Percentiles rank a stretch among this genome's conserved stretches.
Evolutionary conservation across 2,888 invertebrate species (phyloP).

Genomic region (Drosophila emarginata): DNA sequence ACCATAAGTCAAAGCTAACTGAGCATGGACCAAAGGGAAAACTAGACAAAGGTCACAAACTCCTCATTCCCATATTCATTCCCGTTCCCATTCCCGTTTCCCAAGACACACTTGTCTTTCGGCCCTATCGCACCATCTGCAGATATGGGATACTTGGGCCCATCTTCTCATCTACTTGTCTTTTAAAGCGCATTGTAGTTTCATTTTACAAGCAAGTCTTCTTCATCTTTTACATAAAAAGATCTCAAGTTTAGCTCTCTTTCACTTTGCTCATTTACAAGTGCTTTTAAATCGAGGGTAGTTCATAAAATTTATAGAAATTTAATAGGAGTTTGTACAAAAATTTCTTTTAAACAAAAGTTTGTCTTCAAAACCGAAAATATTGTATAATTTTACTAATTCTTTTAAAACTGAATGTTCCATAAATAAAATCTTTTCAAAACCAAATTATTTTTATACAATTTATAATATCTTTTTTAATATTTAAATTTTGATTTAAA

Average conservation of each 20-base stretch:
- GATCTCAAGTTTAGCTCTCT: constrained; percentile 28
- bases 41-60: constrained; percentile 64
- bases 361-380: too few relatives aligned
- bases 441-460: too few relatives aligned
- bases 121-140: constrained; percentile 54
- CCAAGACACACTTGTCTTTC: constrained; percentile 16
- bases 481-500: too few relatives aligned
- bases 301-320: background rate
- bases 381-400: too few relatives aligned
- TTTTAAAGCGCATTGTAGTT: constrained; percentile 25
- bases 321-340: too few relatives aligned
- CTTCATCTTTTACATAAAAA: background rate
- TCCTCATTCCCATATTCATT: background rate
- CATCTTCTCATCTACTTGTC: constrained; percentile 33
- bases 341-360: too few relatives aligned
- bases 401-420: too few relatives aligned
- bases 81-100: background rate
- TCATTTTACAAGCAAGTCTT: constrained; percentile 50
- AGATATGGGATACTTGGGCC: constrained; percentile 56
- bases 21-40: constrained; percentile 41
- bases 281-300: constrained; percentile 32
- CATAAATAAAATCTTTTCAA: too few relatives aligned
- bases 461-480: too few relatives aligned
- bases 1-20: constrained; percentile 73
- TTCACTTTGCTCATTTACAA: constrained; percentile 18